A percentile compares a stretch with the other conserved stretches of the same genome.
phyloP scores from a whole-genome alignment of 2,113 vertebrate genomes.

The Cynocephalus volans region DNA sequence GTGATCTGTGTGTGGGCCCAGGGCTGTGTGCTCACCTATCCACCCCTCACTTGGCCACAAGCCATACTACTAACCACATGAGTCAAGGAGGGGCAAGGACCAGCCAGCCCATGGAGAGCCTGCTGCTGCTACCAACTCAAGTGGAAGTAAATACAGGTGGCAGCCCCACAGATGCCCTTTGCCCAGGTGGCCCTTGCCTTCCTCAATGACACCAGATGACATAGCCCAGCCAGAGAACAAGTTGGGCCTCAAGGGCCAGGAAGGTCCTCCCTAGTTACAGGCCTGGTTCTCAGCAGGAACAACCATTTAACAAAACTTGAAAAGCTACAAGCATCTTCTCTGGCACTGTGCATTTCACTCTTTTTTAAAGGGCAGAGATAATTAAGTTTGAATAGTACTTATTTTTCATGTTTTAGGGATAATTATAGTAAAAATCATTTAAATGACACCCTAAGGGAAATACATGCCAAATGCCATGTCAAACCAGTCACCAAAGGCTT shows the following conservation, averaged over 20 bases:
- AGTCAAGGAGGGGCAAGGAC: neutral
- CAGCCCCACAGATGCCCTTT: neutral
- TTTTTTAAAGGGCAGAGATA: constrained; percentile 74
- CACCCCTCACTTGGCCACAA: neutral
- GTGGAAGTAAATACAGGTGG: neutral
- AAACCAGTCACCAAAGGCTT: neutral
- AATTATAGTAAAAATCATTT: constrained; percentile 80
- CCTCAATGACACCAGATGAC: neutral
- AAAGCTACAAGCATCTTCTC: neutral
- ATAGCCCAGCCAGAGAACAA: neutral
- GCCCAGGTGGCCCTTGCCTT: neutral
- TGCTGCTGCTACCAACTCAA: neutral
- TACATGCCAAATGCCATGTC: neutral
- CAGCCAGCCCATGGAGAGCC: neutral
- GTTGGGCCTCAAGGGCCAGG: neutral
- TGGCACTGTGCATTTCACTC: neutral
- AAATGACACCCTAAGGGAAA: constrained; percentile 77
- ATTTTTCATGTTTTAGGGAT: constrained; percentile 74
- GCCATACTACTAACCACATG: neutral
- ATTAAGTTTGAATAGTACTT: constrained; percentile 71
- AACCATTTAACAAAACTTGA: neutral
- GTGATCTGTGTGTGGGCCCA: neutral
- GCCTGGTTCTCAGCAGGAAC: neutral
- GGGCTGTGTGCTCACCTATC: neutral
- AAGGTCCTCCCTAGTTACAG: neutral